phyloP scores from a whole-genome alignment of 2,113 vertebrate genomes.

The Prunella fulvescens region DNA sequence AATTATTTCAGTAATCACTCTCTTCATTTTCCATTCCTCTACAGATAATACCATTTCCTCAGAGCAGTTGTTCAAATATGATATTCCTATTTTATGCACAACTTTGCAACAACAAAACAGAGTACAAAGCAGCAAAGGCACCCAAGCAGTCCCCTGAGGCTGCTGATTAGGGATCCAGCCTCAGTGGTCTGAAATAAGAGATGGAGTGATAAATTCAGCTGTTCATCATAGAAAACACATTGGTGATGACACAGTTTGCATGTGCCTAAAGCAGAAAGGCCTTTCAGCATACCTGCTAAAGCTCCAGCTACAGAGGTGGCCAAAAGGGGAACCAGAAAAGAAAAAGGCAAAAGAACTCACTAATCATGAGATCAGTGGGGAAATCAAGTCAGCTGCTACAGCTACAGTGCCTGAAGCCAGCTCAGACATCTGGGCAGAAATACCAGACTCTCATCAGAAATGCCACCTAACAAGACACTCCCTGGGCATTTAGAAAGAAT shows the following conservation, averaged over 20 bases:
- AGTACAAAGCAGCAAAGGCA: background rate
- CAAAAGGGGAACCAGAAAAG: background rate
- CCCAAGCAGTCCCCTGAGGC: background rate
- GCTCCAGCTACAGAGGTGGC: background rate
- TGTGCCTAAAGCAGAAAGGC: background rate
- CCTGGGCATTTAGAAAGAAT: background rate
- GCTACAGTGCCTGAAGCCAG: background rate
- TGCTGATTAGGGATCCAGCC: background rate
- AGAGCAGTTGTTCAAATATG: background rate
- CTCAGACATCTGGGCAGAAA: background rate
- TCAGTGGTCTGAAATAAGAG: background rate
- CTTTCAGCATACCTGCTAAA: background rate
- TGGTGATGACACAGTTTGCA: background rate
- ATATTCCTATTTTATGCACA: background rate
- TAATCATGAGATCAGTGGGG: background rate
- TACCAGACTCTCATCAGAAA: background rate
- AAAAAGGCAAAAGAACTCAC: background rate
- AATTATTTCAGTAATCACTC: background rate
- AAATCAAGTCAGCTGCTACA: background rate
- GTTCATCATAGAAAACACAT: accelerated
- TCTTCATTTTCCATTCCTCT: background rate
- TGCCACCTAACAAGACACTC: background rate
- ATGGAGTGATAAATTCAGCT: background rate
- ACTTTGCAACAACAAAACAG: background rate
- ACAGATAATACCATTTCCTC: background rate